Percentiles rank a stretch among this genome's conserved stretches.
Evolutionary conservation across 2,888 invertebrate species (phyloP).

Genomic region (Euphydryas editha): DNA sequence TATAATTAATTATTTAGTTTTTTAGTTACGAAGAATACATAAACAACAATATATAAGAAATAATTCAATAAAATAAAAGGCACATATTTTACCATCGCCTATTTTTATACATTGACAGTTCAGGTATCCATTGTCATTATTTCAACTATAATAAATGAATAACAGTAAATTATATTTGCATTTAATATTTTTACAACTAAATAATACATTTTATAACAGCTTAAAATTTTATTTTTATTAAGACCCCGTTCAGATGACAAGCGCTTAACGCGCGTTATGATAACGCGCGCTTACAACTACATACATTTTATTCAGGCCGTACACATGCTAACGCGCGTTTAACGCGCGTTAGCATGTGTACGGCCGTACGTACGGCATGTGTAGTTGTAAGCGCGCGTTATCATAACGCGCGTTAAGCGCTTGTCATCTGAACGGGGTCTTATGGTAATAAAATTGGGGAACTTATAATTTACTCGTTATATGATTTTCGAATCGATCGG

Average conservation of each 20-base stretch:
- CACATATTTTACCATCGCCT: conserved; percentile 30
- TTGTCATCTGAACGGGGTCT: no score
- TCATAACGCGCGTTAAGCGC: no score
- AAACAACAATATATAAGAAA: conserved; percentile 24
- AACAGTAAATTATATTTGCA: conserved; percentile 2
- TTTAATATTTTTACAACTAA: conserved; percentile 1
- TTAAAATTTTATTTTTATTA: background rate
- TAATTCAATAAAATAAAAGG: conserved; percentile 28
- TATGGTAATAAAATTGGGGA: no score
- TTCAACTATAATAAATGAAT: background rate
- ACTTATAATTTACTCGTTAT: background rate
- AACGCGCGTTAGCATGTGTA: no score
- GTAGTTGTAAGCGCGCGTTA: no score
- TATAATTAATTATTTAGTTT: conserved; percentile 16
- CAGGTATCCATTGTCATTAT: background rate
- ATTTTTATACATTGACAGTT: conserved; percentile 13
- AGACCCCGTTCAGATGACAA: no score
- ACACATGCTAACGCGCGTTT: no score
- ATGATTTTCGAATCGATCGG: background rate
- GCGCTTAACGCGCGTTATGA: no score
- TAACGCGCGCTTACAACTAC: no score
- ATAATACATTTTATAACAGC: background rate
- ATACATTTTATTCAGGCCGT: no score
- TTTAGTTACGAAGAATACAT: conserved; percentile 39
- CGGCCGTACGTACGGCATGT: no score